These are phyloP conservation scores for Busseola fusca DNA, from an alignment of 2,888 invertebrate genomes.

Conservation along the genomic window DNA sequence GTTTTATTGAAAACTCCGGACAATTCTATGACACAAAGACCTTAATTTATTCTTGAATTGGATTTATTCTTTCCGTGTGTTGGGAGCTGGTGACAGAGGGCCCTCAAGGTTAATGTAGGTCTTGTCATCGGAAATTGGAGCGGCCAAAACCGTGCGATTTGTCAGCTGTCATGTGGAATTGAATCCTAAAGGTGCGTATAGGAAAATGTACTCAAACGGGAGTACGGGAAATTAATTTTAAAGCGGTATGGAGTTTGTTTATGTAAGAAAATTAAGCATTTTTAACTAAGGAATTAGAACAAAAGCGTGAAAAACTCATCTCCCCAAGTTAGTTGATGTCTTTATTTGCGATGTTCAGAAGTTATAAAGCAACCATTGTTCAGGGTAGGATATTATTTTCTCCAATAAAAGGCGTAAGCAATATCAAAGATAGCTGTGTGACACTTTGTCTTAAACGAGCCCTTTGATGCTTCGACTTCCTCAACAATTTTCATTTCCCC, in stretches of 20 bases:
- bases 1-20: slow-evolving; percentile 73
- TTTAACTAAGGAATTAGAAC: too few relatives aligned
- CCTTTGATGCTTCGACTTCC: slow-evolving; percentile 79
- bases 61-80: slow-evolving; percentile 83
- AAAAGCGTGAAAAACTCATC: slow-evolving; percentile 16
- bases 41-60: slow-evolving; percentile 87
- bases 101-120: slow-evolving; percentile 86
- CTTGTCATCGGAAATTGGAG: slow-evolving; percentile 86
- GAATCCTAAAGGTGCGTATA: slow-evolving; percentile 75
- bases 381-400: slow-evolving; percentile 51
- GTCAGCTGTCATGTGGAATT: slow-evolving; percentile 81
- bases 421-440: slow-evolving; percentile 73
- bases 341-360: slow-evolving; percentile 18
- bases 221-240: slow-evolving; percentile 46
- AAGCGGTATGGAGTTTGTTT: slow-evolving; percentile 18
- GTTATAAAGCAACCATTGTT: slow-evolving; percentile 34
- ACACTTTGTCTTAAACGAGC: slow-evolving; percentile 75
- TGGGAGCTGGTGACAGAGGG: slow-evolving; percentile 83
- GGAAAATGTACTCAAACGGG: slow-evolving; percentile 59
- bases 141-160: slow-evolving; percentile 81
- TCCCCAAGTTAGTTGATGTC: slow-evolving; percentile 4
- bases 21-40: slow-evolving; percentile 83
- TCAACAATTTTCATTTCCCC: slow-evolving; percentile 83
- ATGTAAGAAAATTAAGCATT: background rate
- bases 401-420: slow-evolving; percentile 54